Evolutionary conservation across 2,113 vertebrate genomes (phyloP).

Genomic region (Trachemys scripta): DNA sequence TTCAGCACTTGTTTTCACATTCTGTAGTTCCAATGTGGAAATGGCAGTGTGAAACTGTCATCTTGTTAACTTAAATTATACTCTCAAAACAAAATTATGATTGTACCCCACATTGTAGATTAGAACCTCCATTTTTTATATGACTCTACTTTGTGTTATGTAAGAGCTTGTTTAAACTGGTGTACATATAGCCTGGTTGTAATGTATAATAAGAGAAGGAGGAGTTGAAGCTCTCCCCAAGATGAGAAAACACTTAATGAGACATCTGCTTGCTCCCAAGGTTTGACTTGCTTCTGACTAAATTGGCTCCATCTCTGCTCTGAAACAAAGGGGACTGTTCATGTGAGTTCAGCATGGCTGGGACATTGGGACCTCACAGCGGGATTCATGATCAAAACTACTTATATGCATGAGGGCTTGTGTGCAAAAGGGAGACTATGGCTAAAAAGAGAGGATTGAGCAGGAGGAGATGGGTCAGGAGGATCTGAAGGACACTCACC

Average conservation of each 20-base stretch:
- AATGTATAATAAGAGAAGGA: neutral
- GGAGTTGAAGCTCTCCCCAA: neutral
- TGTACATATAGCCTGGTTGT: neutral
- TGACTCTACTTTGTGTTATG: neutral
- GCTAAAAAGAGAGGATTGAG: neutral
- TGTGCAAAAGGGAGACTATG: neutral
- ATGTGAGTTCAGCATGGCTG: neutral
- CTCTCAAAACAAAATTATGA: neutral
- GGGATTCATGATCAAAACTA: neutral
- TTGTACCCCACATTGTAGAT: neutral
- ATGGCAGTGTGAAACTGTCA: neutral
- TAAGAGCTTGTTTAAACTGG: neutral
- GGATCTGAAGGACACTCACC: neutral
- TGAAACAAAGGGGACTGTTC: neutral
- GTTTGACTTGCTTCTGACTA: neutral
- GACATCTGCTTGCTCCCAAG: neutral
- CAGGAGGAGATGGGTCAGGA: neutral
- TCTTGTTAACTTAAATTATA: neutral
- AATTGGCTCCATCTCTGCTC: neutral
- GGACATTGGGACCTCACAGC: neutral
- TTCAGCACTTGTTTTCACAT: neutral
- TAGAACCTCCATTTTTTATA: neutral
- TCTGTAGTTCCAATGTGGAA: fast-evolving
- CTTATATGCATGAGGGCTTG: neutral
- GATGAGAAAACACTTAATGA: neutral